These are phyloP conservation scores for Mesitornis unicolor DNA, from an alignment of 2,113 vertebrate species.

Conservation along the genomic window DNA sequence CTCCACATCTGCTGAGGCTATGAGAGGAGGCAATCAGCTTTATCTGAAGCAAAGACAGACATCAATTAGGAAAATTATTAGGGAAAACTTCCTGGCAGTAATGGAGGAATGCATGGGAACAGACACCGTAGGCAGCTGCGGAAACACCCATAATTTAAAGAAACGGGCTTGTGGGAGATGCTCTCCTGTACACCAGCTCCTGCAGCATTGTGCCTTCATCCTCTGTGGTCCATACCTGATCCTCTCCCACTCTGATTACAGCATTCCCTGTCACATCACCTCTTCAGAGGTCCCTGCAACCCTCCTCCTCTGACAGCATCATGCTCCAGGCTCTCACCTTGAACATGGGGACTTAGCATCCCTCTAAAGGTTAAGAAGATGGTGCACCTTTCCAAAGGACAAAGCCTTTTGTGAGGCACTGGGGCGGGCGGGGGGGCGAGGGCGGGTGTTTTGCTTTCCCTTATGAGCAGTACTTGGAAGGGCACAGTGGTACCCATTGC, in stretches of 20 bases:
- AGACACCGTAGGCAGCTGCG: fast-evolving
- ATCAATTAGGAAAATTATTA: conserved; percentile 6
- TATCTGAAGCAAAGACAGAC: neutral
- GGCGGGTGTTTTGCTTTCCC: neutral
- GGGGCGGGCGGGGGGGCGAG: fast-evolving
- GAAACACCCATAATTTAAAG: neutral
- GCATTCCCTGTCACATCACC: neutral
- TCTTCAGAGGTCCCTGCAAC: neutral
- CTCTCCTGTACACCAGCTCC: neutral
- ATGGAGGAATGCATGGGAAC: conserved; percentile 4
- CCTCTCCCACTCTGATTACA: fast-evolving
- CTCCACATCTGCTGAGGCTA: neutral
- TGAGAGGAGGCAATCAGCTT: neutral
- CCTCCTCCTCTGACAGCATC: neutral
- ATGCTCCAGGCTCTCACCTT: fast-evolving
- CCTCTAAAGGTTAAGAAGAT: too few relatives aligned
- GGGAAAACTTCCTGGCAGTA: conserved; percentile 37
- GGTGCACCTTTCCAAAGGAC: neutral
- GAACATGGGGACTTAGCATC: neutral
- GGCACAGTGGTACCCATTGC: fast-evolving
- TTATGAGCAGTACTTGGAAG: neutral
- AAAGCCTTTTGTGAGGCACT: neutral
- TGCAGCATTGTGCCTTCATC: fast-evolving
- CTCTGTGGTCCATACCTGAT: neutral
- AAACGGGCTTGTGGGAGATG: neutral